These are phyloP conservation scores for Bradypodion ventrale DNA, from an alignment of 2,797 vertebrate genomes.

Conservation along the genomic window DNA sequence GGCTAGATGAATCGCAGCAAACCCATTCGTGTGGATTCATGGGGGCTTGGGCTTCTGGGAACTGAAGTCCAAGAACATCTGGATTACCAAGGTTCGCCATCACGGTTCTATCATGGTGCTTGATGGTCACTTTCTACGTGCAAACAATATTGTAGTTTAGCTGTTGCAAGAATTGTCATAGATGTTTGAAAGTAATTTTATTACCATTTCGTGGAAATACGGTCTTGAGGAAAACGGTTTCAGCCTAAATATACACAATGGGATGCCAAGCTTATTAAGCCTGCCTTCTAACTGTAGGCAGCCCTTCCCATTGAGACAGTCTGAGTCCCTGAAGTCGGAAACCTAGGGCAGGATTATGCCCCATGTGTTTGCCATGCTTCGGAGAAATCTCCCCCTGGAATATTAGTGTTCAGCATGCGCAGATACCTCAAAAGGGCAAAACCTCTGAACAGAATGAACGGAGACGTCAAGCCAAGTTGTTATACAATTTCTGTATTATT, in stretches of 20 bases:
- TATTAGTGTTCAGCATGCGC: not conserved
- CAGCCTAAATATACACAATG: not conserved
- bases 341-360: not conserved
- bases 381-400: not conserved
- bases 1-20: no score
- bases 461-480: slow-evolving; percentile 53
- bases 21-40: no score
- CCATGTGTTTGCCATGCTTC: not conserved
- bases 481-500: slow-evolving; percentile 80
- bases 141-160: no score
- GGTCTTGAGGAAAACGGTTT: not conserved
- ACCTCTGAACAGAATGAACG: not conserved
- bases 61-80: no score
- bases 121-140: not conserved
- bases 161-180: not conserved
- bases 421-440: not conserved
- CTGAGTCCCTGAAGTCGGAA: not conserved
- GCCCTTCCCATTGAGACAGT: not conserved
- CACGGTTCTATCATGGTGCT: not conserved
- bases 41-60: no score
- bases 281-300: not conserved
- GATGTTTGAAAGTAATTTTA: no score
- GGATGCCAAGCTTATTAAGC: not conserved
- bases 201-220: not conserved
- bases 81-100: no score